Evolutionary conservation across 2,113 vertebrate genomes (phyloP), one percentile per base, ranked within the genome.

Genomic region (Cyprinodon variegatus): DNA sequence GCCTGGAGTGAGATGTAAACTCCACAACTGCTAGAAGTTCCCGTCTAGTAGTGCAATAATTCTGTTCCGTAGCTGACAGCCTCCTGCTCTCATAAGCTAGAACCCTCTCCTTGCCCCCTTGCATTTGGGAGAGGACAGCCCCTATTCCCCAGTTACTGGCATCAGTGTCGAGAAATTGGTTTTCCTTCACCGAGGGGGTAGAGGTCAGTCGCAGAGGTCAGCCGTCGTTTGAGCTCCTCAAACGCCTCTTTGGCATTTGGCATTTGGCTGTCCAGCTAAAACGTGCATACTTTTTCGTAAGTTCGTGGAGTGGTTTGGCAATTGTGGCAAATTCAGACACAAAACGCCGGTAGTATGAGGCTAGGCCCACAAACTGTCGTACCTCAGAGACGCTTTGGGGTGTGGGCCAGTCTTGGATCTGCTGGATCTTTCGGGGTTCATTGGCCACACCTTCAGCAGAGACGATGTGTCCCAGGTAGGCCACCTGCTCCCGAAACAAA

Each of bases 381-480:
- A 61, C 61, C 7, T 78, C 65, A 2, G 41, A 50, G 9, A 73
- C 0, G 0, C 65, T 65, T 1, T 11, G 0, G 0, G 10, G 60
- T 0, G 3, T 3, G 1, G 61, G 61, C 74, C 78, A 81, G 0
- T 65, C 65, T 2, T 0, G 3, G 3, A 77, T 45, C 0, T 70
- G 41, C 0, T 70, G 20, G 0, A 80, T 14, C 4, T 77, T 77
- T 22, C 61, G 12, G 4, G 77, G 14, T 3, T 74, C 48, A 0
- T 61, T 74, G 3, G 76, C 50, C 4, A 82, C 7, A 4, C 45
- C 60, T 46, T n/a, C 4, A 0, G 69, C 48, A 0, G 53, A 63
- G 36, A 83, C 4, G 4, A 68, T 67, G 1, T 62, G 77, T 11
- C 74, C 76, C 48, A 86, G 37, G 14, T 78, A 82, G 2, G n/a